phyloP scores from a whole-genome alignment of 2,113 vertebrate genomes.

The Chaetorhynchus papuensis region DNA sequence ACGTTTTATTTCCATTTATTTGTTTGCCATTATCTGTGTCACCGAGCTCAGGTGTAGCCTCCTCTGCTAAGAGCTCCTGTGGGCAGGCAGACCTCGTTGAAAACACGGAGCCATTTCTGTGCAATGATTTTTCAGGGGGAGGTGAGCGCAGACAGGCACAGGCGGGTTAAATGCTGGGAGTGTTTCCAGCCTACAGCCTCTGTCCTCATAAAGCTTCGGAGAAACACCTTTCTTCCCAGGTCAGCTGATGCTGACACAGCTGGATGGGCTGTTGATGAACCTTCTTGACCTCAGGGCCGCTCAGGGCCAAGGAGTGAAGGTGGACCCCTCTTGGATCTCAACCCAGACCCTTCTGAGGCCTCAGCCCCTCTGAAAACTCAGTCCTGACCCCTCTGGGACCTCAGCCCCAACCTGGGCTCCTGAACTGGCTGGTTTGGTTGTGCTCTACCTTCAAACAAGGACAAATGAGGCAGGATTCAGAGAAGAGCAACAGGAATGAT shows the following conservation, averaged over 20 bases:
- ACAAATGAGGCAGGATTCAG: conserved; percentile 20
- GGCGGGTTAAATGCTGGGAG: neutral
- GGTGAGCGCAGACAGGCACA: neutral
- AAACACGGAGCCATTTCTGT: neutral
- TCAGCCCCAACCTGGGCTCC: neutral
- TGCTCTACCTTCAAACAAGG: neutral
- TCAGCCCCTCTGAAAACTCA: neutral
- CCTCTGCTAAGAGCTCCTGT: neutral
- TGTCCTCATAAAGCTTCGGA: neutral
- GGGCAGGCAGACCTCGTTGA: neutral
- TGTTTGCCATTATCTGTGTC: neutral
- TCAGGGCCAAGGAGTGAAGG: neutral
- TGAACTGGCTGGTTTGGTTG: neutral
- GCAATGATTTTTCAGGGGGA: neutral
- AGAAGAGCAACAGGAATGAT: conserved; percentile 40
- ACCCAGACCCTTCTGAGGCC: neutral
- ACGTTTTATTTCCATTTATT: neutral
- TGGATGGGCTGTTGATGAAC: neutral
- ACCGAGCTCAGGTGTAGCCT: neutral
- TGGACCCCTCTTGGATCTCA: neutral
- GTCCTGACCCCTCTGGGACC: neutral
- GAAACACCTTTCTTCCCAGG: neutral
- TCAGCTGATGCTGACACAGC: neutral
- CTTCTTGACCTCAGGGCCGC: neutral
- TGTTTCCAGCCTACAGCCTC: neutral